phyloP scores from a whole-genome alignment of 1,140 invertebrate genomes.

The Diuraphis noxia region DNA sequence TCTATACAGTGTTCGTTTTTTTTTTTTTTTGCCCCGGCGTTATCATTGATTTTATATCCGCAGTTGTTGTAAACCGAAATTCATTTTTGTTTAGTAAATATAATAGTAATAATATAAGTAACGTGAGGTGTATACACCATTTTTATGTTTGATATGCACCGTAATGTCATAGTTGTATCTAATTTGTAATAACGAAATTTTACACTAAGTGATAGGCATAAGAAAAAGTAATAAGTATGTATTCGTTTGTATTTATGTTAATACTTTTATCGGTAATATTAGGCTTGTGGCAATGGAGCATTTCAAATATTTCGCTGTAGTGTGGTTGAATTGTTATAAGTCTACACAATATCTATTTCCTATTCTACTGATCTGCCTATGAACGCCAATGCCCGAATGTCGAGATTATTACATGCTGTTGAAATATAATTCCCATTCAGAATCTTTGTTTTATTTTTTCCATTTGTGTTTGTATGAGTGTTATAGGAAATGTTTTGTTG shows the following conservation, averaged over 20 bases:
- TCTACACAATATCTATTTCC: neutral
- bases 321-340: neutral
- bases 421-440: neutral
- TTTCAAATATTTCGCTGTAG: constrained; percentile 20
- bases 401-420: neutral
- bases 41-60: constrained; percentile 25
- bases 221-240: constrained; percentile 12
- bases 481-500: neutral
- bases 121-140: neutral
- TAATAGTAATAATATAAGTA: neutral
- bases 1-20: neutral
- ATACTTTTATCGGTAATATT: neutral
- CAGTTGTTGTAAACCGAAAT: constrained; percentile 9
- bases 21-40: neutral
- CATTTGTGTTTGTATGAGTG: neutral
- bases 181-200: constrained; percentile 2
- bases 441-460: neutral
- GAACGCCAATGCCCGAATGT: neutral
- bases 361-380: neutral
- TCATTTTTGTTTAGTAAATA: neutral
- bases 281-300: constrained; percentile 39
- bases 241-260: neutral
- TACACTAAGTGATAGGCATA: neutral
- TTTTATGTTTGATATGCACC: neutral
- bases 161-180: neutral